Evolutionary conservation across 2,113 vertebrate genomes (phyloP), one percentile per base, ranked within the genome.

Genomic region (Halichoeres trimaculatus): DNA sequence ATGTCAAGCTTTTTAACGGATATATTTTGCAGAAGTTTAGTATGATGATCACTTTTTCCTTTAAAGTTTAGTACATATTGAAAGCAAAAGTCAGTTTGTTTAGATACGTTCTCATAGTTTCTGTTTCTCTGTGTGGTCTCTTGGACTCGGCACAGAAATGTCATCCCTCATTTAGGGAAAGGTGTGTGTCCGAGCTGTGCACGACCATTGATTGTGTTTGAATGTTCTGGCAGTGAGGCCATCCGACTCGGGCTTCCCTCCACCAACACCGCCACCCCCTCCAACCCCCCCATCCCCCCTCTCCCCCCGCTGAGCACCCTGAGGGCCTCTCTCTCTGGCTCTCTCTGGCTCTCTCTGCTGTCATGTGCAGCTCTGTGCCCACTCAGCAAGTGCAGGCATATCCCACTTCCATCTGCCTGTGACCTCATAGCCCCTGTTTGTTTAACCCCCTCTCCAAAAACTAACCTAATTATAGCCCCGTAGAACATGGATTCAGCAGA

Each of bases 381-480:
- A 94, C 92, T 93, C 92, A 94, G 93, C 93, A 94, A 94, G 93
- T 93, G 90, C 88, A 92, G 92, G 83, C 93, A 92, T 90, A 93
- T 94, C 91, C 90, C 86, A 88, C 90, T 93, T 92, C 89, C 88
- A 93, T 94, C 91, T 92, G 91, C 87, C 80, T 90, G 89, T 94
- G 92, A 93, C 93, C 93, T 93, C 91, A 92, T 89, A 89, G 88
- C 85, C 86, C 89, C 88, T 93, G 93, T 94, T 93, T 93, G 90
- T 93, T 92, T 94, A 94, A 94, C 93, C 92, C 87, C 83, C 89
- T 86, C 88, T 91, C 88, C 90, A 89, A 93, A 92, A 94, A 93
- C 88, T 76, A 92, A 90, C 90, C 87, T 90, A 93, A 93, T 93
- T 92, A 93, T 88, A 92, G 87, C 68, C 81, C 84, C 81, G 83